Base-by-base conservation (phyloP, 2,888 invertebrate genomes). In the Timandra comae region DNA sequence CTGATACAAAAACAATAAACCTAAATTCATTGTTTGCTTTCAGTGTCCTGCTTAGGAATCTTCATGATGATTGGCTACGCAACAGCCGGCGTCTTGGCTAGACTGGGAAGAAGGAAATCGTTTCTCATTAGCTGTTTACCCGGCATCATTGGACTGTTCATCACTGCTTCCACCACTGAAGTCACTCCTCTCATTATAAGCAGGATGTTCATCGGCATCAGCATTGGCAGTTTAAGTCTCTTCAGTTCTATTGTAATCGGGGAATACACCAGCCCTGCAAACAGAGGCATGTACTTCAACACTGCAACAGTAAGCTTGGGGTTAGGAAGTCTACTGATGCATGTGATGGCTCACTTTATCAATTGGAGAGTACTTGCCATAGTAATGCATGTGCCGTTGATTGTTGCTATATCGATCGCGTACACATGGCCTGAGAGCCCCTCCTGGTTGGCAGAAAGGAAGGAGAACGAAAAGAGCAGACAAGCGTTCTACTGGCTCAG, bases 401-500 rank as follows among this genome's bases (percentile, higher is more conserved):
- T 45, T 1, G 0, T 49, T 0, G 29, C 45, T n/a, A 3, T 54
- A 1, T 3, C 37, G 0, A 46, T 57, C 2, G 28, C 45, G 3
- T 52, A 4, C 27, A 56, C 55, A 1, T 59, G 57, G 60, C 56
- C 56, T 1, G 60, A 59, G 13, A 57, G 56, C 12, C 56, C 60
- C 1, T 41, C 52, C 1, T 59, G 57, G 54, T 29, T 60, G 4
- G 38, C 48, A 7, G 45, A 46, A 0, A 50, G 36, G 26, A 29
- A 45, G 7, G 32, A 43, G 4, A 56, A 38, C 11, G 34, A 46
- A 1, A 33, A 31, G 19, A 52, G 56, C 2, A 38, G 44, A 12
- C 29, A 21, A 12, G 27, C 43, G 0, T 85, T 88, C 12, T 69
- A 74, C 28, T 88, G 80, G 69, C 75, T 88, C 26, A 64, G 89